Evolutionary conservation across 2,888 invertebrate genomes (phyloP).

Genomic region (Epinotia ramella): DNA sequence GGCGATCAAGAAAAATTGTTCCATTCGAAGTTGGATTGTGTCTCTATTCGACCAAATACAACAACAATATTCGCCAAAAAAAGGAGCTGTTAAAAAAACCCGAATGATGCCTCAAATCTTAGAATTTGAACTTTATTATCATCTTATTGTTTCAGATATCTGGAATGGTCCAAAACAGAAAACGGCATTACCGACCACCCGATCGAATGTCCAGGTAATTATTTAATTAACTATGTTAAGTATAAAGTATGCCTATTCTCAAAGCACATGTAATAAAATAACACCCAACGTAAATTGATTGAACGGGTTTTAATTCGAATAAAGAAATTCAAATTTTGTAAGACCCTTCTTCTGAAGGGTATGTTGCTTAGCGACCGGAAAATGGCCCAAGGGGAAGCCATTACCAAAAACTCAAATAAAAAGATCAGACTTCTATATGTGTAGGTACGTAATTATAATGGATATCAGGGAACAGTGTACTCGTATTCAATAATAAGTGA

Average conservation of each 20-base stretch:
- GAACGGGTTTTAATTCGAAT: constrained; percentile 23
- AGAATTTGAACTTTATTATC: not conserved
- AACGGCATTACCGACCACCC: constrained; percentile 70
- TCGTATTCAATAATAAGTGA: constrained; percentile 1
- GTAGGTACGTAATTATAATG: constrained; percentile 5
- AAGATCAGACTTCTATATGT: constrained; percentile 11
- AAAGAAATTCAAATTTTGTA: constrained; percentile 18
- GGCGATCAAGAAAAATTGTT: no score
- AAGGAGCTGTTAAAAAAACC: no score
- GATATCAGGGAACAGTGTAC: constrained; percentile 9
- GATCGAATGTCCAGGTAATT: constrained; percentile 77
- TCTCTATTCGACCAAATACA: no score
- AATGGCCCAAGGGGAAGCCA: constrained; percentile 21
- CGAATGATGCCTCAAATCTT: not conserved
- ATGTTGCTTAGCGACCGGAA: constrained; percentile 33
- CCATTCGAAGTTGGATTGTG: no score
- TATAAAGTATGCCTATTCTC: not conserved
- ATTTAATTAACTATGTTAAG: not conserved
- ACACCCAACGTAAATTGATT: constrained; percentile 5
- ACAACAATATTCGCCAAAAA: no score
- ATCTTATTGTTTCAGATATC: constrained; percentile 69
- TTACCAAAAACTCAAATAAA: constrained; percentile 36
- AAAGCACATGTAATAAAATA: not conserved
- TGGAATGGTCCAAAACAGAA: constrained; percentile 76
- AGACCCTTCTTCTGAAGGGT: constrained; percentile 15